A percentile compares a stretch with the other conserved stretches of the same genome.
phyloP scores from a whole-genome alignment of 2,888 invertebrate genomes.

The Temnothorax ravouxi region DNA sequence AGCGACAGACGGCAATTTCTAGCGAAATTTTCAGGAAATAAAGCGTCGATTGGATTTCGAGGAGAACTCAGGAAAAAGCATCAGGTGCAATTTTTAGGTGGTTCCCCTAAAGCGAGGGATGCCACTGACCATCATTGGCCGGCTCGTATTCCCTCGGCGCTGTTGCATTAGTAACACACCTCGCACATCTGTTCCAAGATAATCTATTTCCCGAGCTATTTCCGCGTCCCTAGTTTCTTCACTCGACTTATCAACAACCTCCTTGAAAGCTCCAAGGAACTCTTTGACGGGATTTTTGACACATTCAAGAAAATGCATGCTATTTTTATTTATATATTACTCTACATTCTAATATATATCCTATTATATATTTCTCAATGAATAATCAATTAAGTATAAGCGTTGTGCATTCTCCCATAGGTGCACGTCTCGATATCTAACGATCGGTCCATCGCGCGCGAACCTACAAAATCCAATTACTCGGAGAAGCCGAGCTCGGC shows the following conservation, averaged over 20 bases:
- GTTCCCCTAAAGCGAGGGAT: constrained; percentile 2
- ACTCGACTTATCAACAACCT: constrained; percentile 47
- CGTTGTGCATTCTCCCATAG: not conserved
- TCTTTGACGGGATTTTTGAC: constrained; percentile 10
- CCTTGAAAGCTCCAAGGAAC: not conserved
- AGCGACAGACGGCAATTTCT: not conserved
- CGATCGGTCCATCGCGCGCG: not conserved
- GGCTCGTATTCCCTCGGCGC: constrained; percentile 40
- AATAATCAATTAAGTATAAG: not conserved
- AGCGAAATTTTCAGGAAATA: not conserved
- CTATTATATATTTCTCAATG: not conserved
- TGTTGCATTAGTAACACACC: constrained; percentile 51
- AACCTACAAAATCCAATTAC: constrained; percentile 38
- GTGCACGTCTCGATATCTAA: not conserved
- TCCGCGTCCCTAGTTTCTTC: constrained; percentile 37
- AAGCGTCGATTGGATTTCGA: not conserved
- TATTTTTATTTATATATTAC: constrained; percentile 15
- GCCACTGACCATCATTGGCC: constrained; percentile 45
- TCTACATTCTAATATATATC: not conserved
- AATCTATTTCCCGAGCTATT: constrained; percentile 67
- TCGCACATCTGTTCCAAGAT: constrained; percentile 65
- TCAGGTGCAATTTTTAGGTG: constrained; percentile 36
- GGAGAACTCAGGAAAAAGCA: not conserved
- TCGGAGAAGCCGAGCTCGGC: constrained; percentile 38
- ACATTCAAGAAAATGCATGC: not conserved